phyloP scores from a whole-genome alignment of 2,113 vertebrate species.

The Erinaceus europaeus region DNA sequence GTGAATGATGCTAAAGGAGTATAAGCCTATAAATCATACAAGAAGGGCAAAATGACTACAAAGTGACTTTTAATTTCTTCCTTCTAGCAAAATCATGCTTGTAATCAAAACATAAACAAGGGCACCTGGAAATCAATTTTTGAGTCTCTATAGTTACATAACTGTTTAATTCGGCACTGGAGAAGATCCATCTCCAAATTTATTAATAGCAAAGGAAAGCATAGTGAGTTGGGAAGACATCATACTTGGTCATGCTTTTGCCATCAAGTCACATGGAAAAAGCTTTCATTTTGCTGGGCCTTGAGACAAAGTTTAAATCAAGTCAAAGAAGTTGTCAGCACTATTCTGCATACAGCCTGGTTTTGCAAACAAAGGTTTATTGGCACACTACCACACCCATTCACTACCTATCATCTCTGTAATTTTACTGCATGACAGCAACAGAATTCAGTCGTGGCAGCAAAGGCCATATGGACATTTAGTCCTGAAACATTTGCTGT shows the following conservation, averaged over 20 bases:
- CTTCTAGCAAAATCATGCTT: neutral
- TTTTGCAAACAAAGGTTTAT: neutral
- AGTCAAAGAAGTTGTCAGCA: neutral
- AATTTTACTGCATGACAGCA: neutral
- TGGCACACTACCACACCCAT: neutral
- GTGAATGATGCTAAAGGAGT: neutral
- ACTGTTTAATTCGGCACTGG: neutral
- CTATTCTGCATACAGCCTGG: neutral
- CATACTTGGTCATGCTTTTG: neutral
- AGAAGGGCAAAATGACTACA: neutral
- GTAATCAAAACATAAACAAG: constrained; percentile 32
- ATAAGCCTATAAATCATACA: constrained; percentile 23
- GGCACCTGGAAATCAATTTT: neutral
- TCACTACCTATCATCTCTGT: neutral
- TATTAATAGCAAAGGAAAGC: neutral
- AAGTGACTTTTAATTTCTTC: constrained; percentile 24
- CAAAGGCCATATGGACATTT: neutral
- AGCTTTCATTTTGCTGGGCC: neutral
- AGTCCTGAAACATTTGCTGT: neutral
- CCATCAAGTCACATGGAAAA: neutral
- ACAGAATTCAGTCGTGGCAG: neutral
- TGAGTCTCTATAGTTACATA: neutral
- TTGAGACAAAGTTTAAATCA: neutral
- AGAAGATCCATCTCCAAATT: neutral
- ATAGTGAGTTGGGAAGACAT: neutral